phyloP scores from a whole-genome alignment of 2,113 vertebrate species.

The Argyrosomus japonicus region DNA sequence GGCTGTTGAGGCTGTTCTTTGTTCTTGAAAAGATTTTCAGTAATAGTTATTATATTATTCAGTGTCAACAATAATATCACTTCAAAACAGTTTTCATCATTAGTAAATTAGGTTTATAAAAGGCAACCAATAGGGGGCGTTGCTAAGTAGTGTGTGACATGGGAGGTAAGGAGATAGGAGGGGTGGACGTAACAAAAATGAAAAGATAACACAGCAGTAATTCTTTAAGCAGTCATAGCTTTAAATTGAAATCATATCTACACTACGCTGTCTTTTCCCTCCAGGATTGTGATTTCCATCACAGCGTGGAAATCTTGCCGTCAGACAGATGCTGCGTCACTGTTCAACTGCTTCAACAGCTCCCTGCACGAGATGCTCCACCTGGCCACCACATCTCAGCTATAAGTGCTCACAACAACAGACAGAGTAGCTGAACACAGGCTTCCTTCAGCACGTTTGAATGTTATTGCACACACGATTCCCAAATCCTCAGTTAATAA shows the following conservation, averaged over 20 bases:
- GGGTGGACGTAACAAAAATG: no score
- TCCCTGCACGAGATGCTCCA: constrained; percentile 90
- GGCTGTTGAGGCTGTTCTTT: not conserved
- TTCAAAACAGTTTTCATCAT: no score
- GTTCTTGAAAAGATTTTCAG: not conserved
- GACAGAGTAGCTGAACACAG: not conserved
- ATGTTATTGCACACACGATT: not conserved
- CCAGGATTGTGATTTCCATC: constrained; percentile 87
- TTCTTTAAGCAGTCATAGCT: not conserved
- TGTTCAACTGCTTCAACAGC: constrained; percentile 83
- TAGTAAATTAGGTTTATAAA: no score
- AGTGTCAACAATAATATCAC: no score
- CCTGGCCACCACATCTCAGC: constrained; percentile 84
- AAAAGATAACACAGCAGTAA: no score
- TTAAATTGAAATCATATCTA: not conserved
- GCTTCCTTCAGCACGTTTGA: not conserved
- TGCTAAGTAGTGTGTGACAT: no score
- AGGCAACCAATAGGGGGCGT: no score
- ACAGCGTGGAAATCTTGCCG: constrained; percentile 91
- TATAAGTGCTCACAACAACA: constrained; percentile 76
- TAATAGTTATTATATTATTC: no score
- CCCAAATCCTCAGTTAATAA: not conserved
- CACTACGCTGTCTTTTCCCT: not conserved
- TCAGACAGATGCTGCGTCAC: constrained; percentile 88
- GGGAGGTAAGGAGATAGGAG: no score